Conservation (phyloP, 1,140 invertebrate species). For the Oryctes rhinoceros region DNA sequence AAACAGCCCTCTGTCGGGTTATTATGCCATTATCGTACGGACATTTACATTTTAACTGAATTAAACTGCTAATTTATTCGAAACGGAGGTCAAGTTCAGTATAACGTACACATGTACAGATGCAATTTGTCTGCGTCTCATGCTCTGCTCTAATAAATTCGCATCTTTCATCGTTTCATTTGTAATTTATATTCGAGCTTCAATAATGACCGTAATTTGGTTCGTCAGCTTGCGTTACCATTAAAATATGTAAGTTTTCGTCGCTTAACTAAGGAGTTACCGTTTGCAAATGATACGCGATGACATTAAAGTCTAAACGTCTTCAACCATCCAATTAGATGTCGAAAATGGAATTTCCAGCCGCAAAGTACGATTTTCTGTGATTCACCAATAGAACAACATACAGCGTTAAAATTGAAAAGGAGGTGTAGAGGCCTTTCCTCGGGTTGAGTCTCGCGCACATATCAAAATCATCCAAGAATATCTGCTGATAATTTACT, state of each 20-base stretch:
- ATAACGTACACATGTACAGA: slow-evolving; percentile 18
- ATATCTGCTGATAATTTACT: no score
- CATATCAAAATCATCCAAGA: no score
- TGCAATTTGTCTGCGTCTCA: slow-evolving; percentile 35
- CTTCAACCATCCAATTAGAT: not conserved
- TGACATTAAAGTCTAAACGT: not conserved
- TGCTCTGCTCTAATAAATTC: slow-evolving; percentile 36
- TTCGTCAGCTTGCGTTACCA: slow-evolving; percentile 17
- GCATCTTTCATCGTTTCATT: slow-evolving; percentile 32
- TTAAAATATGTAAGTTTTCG: not conserved
- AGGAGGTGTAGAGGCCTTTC: no score
- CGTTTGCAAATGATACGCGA: not conserved
- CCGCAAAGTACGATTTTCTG: not conserved
- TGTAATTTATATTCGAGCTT: slow-evolving; percentile 29
- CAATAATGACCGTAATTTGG: slow-evolving; percentile 13
- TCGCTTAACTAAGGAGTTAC: not conserved
- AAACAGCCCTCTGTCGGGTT: slow-evolving; percentile 38
- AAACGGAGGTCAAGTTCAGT: slow-evolving; percentile 32
- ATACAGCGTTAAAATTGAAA: not conserved
- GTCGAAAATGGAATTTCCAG: not conserved
- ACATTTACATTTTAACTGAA: slow-evolving; percentile 42
- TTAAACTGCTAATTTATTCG: slow-evolving; percentile 41
- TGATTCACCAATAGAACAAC: not conserved
- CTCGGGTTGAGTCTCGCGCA: no score
- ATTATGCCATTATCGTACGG: slow-evolving; percentile 38